Evolutionary conservation across 2,888 invertebrate species (phyloP), one percentile per base, ranked within the genome.

Genomic region (Orthonevra nobilis): DNA sequence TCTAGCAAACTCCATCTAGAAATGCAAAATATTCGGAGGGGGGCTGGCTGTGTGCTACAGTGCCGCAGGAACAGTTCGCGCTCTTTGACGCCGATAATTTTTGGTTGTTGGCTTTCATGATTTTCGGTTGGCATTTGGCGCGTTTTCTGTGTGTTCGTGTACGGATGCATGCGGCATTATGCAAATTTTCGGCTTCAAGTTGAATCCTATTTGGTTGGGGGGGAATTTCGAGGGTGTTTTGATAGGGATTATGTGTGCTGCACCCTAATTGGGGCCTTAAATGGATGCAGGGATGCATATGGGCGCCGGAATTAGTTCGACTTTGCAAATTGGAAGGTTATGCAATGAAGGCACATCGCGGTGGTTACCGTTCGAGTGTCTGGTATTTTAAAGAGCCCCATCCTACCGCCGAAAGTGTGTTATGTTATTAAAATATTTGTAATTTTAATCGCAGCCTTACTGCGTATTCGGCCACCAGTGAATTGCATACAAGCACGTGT

Each of bases 31-130:
- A n/a, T n/a, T n/a, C n/a, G n/a, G n/a, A n/a, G n/a, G n/a, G n/a
- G n/a, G n/a, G n/a, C n/a, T n/a, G n/a, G n/a, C n/a, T n/a, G 74
- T 75, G 69, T 63, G 61, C 23, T 5, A 23, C 56, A 68, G 60
- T n/a, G n/a, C 23, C 23, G 23, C 23, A 3, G 3, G 5, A 44
- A 19, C 6, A 36, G 12, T 36, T 36, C 17, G 30, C 19, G 28
- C 44, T 44, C 52, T 54, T 52, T 68, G 36, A 40, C 32, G 60
- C 52, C 56, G 28, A 56, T 56, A 69, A 69, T 69, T 60, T 66
- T 40, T 66, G 73, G 52, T 34, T 42, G 30, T 36, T 42, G 36
- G 42, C 28, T 56, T 46, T 66, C 40, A 36, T 58, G 63, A 56
- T 50, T 69, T 63, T 69, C 12, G 56, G 26, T 26, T 52, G 26